A percentile compares a stretch with the other conserved stretches of the same genome.
phyloP scores from a whole-genome alignment of 2,888 invertebrate genomes.

The Cheiracanthium punctorium region DNA sequence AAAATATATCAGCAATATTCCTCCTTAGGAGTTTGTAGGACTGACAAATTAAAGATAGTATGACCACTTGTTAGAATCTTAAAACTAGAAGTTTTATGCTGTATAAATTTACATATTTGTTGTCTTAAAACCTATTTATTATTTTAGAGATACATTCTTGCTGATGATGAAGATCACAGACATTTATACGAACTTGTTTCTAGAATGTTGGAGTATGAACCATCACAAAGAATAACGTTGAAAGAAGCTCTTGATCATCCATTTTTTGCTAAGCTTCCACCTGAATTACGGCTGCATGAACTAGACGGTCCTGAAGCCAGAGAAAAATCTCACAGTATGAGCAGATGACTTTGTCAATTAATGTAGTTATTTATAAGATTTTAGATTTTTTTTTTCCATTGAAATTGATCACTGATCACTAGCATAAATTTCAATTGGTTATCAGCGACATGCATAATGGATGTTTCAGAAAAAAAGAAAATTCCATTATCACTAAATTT shows the following conservation, averaged over 20 bases:
- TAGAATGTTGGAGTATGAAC: conserved; percentile 98
- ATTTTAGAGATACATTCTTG: conserved; percentile 77
- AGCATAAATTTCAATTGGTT: too few relatives aligned
- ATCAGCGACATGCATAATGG: not conserved
- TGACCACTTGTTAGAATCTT: too few relatives aligned
- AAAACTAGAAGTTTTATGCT: too few relatives aligned
- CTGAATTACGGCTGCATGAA: conserved; percentile 44
- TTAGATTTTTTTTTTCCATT: too few relatives aligned
- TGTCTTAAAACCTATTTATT: not conserved
- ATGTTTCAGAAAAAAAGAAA: too few relatives aligned
- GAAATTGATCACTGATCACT: not conserved
- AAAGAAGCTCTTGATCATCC: conserved; percentile 92
- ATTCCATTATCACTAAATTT: too few relatives aligned
- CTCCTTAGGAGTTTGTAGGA: too few relatives aligned
- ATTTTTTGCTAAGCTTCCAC: conserved; percentile 91
- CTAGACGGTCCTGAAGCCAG: not conserved
- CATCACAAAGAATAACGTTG: conserved; percentile 90
- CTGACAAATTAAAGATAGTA: too few relatives aligned
- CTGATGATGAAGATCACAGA: conserved; percentile 91
- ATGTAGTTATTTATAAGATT: too few relatives aligned
- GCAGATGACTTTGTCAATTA: conserved; percentile 70
- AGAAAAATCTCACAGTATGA: conserved; percentile 66
- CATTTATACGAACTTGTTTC: conserved; percentile 95
- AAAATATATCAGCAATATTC: too few relatives aligned
- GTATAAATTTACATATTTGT: too few relatives aligned